Conservation (phyloP, 2,113 vertebrate genomes). For the Gnathonemus echidnorhynchus region DNA sequence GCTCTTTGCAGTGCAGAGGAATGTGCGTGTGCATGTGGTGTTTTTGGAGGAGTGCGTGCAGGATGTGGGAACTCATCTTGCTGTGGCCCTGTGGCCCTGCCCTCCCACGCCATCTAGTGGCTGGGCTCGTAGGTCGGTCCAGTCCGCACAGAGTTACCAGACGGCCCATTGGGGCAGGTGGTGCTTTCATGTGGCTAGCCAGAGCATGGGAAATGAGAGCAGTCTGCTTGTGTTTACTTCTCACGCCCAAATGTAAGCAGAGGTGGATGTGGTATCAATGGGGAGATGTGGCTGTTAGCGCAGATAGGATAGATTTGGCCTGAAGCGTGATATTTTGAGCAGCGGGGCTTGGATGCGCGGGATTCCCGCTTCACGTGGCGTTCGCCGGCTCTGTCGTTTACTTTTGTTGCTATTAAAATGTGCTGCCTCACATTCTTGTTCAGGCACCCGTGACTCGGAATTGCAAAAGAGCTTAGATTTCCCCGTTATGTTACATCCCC, state of each 20-base stretch:
- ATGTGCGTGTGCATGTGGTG: not conserved
- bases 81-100: not conserved
- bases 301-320: not conserved
- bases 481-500: not conserved
- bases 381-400: not conserved
- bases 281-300: not conserved
- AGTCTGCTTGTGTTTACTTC: not conserved
- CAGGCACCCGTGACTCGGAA: conserved; percentile 53
- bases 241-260: not conserved
- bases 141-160: not conserved
- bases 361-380: not conserved
- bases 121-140: not conserved
- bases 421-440: conserved; percentile 47
- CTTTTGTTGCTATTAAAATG: not conserved
- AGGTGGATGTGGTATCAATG: not conserved
- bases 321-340: not conserved
- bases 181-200: not conserved
- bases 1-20: not conserved
- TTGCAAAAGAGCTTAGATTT: conserved; percentile 29
- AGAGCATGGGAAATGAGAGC: not conserved
- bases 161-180: not conserved
- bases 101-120: not conserved
- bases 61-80: not conserved
- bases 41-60: not conserved
- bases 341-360: not conserved